Evolutionary conservation across 2,113 vertebrate genomes (phyloP), one percentile per base, ranked within the genome.

Genomic region (Urocitellus parryii): DNA sequence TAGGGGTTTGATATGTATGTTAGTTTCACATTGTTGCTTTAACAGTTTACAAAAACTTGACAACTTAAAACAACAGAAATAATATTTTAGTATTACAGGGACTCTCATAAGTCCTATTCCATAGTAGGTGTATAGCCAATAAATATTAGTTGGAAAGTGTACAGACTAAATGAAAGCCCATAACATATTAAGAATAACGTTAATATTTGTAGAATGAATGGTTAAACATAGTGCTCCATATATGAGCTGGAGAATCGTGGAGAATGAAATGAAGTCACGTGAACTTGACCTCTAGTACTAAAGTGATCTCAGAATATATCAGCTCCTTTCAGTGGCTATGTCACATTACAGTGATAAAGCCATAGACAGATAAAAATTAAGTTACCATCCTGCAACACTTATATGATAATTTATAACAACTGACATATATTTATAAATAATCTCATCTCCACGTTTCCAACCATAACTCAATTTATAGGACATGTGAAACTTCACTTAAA

Each of bases 401-500:
- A 73, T 11, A 51, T 37, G 8, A 86, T 45, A 84, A 94, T 72
- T 91, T 63, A 73, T 25, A 82, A 42, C 76, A 94, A 77, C 45
- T 67, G 51, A 53, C 25, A 51, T 70, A 34, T n/a, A 72, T 78
- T 81, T 92, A 93, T 39, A 32, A 88, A 86, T 83, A 65, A 95
- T 68, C 27, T 48, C 34, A 4, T 65, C 63, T 96, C 34, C 9
- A 9, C 22, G 1, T 72, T 89, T 94, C n/a, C 83, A 61, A 90
- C 27, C 8, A 12, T 37, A 58, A 85, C 10, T 72, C 1, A 1
- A 24, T 76, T 95, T 78, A 93, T 11, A 96, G 39, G 34, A 72
- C 24, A 85, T 9, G 9, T 18, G 81, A 83, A 74, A 65, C 78
- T 88, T 95, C 92, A 39, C 27, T 96, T 65, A 97, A 87, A 45